Evolutionary conservation across 2,113 vertebrate genomes (phyloP).

Genomic region (Anarrhichthys ocellatus): DNA sequence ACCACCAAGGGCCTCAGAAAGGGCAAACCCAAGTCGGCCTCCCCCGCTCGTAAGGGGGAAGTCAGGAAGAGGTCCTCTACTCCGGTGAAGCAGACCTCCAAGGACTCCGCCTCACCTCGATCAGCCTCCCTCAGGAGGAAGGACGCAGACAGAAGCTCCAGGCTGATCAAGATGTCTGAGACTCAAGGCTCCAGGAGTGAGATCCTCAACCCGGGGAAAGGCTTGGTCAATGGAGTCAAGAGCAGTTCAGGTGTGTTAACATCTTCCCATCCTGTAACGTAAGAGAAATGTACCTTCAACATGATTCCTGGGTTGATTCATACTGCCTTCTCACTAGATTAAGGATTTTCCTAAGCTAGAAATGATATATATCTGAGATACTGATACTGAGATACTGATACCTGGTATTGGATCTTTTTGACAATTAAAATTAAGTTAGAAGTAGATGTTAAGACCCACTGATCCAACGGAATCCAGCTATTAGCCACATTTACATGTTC

Average conservation of each 20-base stretch:
- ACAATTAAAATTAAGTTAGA: neutral
- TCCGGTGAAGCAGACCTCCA: slow-evolving; percentile 86
- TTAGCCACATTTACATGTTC: neutral
- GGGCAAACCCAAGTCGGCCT: slow-evolving; percentile 91
- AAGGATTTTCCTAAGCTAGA: neutral
- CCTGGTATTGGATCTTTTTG: neutral
- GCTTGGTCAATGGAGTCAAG: slow-evolving; percentile 90
- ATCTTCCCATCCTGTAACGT: neutral
- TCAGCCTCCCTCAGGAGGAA: slow-evolving; percentile 84
- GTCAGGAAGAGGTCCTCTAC: slow-evolving; percentile 89
- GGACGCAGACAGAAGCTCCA: slow-evolving; percentile 86
- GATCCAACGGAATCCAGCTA: neutral
- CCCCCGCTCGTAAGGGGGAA: slow-evolving; percentile 89
- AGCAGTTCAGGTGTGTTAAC: slow-evolving; percentile 84
- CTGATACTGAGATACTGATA: no score
- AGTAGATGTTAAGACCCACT: neutral
- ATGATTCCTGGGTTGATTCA: neutral
- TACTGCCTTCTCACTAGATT: neutral
- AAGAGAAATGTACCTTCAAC: neutral
- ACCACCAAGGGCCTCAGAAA: slow-evolving; percentile 89
- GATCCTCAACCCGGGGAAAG: slow-evolving; percentile 85
- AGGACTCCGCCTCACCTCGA: slow-evolving; percentile 85
- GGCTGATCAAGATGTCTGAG: slow-evolving; percentile 79
- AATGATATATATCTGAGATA: neutral
- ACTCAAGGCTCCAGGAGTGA: slow-evolving; percentile 83